Percentiles rank a stretch among this genome's conserved stretches.
Evolutionary conservation across 2,113 vertebrate species (phyloP).

Genomic region (Ginglymostoma cirratum): DNA sequence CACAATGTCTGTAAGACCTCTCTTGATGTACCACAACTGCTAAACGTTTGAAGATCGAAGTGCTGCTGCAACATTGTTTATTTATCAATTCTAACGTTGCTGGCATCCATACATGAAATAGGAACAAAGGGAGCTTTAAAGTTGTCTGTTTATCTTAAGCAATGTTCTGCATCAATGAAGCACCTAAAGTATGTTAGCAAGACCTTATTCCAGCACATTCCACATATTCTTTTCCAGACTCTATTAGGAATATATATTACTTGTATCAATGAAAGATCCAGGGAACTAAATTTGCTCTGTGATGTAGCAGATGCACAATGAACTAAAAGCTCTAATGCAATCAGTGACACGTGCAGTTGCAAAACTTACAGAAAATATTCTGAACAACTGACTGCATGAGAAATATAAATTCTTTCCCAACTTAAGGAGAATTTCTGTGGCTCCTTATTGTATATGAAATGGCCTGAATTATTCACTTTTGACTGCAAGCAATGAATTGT

Average conservation of each 20-base stretch:
- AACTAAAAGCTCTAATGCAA: slow-evolving; percentile 45
- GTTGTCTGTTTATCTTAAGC: background rate
- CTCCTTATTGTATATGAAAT: background rate
- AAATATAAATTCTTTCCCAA: slow-evolving; percentile 44
- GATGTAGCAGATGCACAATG: background rate
- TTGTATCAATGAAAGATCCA: background rate
- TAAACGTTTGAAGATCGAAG: slow-evolving; percentile 47
- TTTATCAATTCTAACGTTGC: background rate
- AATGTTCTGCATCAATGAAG: background rate
- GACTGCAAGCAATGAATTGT: background rate
- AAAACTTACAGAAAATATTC: slow-evolving; percentile 42
- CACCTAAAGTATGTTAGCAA: background rate
- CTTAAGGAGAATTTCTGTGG: slow-evolving; percentile 44
- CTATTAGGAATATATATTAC: background rate
- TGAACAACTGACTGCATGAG: background rate
- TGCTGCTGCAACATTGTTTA: slow-evolving; percentile 37
- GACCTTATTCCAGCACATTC: background rate
- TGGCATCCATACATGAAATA: background rate
- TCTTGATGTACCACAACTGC: slow-evolving; percentile 49
- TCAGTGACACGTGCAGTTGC: slow-evolving; percentile 41
- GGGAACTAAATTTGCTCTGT: background rate
- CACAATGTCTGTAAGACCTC: slow-evolving; percentile 36
- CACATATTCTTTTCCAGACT: background rate
- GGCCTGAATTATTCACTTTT: background rate
- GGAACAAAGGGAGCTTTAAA: slow-evolving; percentile 28